phyloP scores from a whole-genome alignment of 1,140 invertebrate genomes.

The Rhagoletis zephyria region DNA sequence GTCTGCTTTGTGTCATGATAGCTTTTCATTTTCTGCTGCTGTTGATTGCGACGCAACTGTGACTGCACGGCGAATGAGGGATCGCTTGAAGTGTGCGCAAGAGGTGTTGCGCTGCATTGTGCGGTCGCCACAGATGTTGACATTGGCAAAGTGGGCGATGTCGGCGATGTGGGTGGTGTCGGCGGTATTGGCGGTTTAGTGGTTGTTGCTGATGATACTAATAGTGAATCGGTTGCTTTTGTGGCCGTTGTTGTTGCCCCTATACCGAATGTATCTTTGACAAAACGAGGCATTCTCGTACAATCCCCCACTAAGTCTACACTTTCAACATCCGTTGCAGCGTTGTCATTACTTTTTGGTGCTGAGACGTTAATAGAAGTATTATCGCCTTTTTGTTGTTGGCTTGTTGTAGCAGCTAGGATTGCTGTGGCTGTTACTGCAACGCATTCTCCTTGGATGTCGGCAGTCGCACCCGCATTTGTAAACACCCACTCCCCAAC shows the following conservation, averaged over 20 bases:
- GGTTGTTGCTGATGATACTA: slow-evolving; percentile 46
- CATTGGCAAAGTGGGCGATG: slow-evolving; percentile 6
- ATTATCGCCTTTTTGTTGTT: not conserved
- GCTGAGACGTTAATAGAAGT: not conserved
- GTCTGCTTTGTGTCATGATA: slow-evolving; percentile 30
- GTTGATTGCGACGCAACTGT: slow-evolving; percentile 63
- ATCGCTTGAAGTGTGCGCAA: slow-evolving; percentile 56
- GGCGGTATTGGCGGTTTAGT: slow-evolving; percentile 52
- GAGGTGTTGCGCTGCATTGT: slow-evolving; percentile 19
- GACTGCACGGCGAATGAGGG: slow-evolving; percentile 63
- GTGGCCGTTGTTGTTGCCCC: not conserved
- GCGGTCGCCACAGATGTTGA: not conserved
- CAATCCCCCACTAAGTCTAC: not conserved
- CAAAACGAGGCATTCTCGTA: not conserved
- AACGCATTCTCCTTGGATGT: not conserved
- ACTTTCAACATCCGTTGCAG: not conserved
- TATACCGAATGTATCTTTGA: not conserved
- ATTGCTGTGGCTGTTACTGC: not conserved
- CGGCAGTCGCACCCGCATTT: not conserved
- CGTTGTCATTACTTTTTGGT: not conserved
- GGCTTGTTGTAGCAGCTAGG: not conserved
- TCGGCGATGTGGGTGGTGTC: not conserved
- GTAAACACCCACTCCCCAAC: not conserved
- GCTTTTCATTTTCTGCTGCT: slow-evolving; percentile 37
- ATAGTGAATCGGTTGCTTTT: not conserved